Base-by-base conservation (phyloP, 2,797 vertebrate genomes). In the Hemibagrus guttatus region DNA sequence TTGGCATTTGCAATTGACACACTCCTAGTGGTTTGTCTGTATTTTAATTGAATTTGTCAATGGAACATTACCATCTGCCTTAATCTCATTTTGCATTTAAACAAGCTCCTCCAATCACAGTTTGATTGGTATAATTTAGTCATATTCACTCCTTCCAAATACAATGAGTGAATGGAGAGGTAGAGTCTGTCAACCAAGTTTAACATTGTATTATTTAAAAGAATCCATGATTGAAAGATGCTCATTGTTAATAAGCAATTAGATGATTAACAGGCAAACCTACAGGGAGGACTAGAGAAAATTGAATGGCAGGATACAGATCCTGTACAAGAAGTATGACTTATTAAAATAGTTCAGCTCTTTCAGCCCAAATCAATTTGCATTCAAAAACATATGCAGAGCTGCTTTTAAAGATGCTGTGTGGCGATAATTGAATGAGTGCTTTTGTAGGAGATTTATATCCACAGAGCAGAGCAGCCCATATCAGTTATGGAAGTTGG, bases 301-400 rank as follows among this genome's bases (percentile, higher is more conserved):
- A 61, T 6, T 42, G 58, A n/a, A 61, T 42, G 13, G 14, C 19
- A 23, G 31, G 28, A 79, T 39, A 61, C 78, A 16, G 31, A 61
- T 80, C 13, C 35, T 61, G 23, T 26, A 42, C 84, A 89, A 89
- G 69, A 89, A 83, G 74, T 83, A 56, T 90, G 92, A 92, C 92
- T 90, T 23, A 87, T 90, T 87, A 35, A 86, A 85, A 63, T 59
- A 68, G 83, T 86, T 87, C 80, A 85, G 54, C 49, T 69, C 64
- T 89, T 89, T 85, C 59, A 89, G 61, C 64, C 79, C 89, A 86
- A 86, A 69, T 71, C 85, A 85, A 85, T 74, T 63, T 81, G 84
- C 71, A 21, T 88, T 89, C 86, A 78, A 56, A 84, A 63, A 91
- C 72, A 78, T 46, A 64, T 26, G 66, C 86, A 85, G 75, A 88